Evolutionary conservation across 2,797 vertebrate species (phyloP).

Genomic region (Sebastes oblongus): DNA sequence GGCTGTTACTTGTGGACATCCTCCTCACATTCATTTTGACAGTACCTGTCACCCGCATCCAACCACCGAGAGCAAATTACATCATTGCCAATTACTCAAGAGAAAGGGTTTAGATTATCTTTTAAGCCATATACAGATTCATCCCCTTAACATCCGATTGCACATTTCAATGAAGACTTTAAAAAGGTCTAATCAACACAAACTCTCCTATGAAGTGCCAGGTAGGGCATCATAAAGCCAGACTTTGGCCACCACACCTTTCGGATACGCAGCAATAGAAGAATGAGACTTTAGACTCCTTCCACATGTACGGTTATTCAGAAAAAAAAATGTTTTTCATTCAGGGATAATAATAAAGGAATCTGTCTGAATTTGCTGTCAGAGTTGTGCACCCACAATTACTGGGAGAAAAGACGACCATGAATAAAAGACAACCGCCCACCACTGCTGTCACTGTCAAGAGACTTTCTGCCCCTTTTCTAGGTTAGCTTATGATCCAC

Average conservation of each 20-base stretch:
- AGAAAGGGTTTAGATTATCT: neutral
- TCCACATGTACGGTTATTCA: neutral
- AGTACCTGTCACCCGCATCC: slow-evolving; percentile 43
- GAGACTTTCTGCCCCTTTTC: neutral
- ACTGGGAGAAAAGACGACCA: neutral
- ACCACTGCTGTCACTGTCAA: neutral
- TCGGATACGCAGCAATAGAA: slow-evolving; percentile 47
- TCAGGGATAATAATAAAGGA: neutral
- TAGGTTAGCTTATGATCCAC: neutral
- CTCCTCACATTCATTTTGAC: slow-evolving; percentile 76
- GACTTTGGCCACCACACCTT: slow-evolving; percentile 69
- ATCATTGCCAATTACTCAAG: neutral
- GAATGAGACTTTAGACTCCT: slow-evolving; percentile 9
- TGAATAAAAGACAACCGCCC: neutral
- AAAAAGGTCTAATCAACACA: slow-evolving; percentile 11
- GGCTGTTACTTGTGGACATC: slow-evolving; percentile 55
- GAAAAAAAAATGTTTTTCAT: neutral
- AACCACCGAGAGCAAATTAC: slow-evolving; percentile 15
- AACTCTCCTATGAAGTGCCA: slow-evolving; percentile 8
- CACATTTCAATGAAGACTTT: slow-evolving; percentile 29
- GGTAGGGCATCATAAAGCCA: slow-evolving; percentile 49
- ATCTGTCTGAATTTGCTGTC: neutral
- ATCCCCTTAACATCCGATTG: neutral
- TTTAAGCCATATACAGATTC: neutral
- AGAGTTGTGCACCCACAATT: neutral